A percentile compares a stretch with the other conserved stretches of the same genome.
These are phyloP conservation scores for Cerastis leucographa DNA, from an alignment of 2,888 invertebrate species.

Conservation along the genomic window DNA sequence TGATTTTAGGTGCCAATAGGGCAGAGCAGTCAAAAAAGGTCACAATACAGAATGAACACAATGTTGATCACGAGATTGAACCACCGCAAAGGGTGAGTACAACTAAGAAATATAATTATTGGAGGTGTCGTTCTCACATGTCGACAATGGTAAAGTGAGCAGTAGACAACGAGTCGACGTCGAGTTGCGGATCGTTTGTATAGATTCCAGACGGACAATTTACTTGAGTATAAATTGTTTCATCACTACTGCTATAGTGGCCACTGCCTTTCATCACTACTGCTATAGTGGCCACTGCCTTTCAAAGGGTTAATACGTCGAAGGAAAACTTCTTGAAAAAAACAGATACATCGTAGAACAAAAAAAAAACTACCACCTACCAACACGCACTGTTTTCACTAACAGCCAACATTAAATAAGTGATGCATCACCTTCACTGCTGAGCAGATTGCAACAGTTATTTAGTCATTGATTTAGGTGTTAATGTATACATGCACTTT, in stretches of 20 bases:
- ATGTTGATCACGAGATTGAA: slow-evolving; percentile 15
- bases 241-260: no score
- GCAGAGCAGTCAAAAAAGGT: slow-evolving; percentile 63
- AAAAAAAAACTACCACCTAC: not conserved
- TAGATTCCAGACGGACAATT: not conserved
- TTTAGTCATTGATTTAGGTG: no score
- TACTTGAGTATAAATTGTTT: not conserved
- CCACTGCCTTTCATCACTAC: not conserved
- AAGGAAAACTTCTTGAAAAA: not conserved
- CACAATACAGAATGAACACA: slow-evolving; percentile 49
- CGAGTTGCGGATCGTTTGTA: not conserved
- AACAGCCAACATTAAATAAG: no score
- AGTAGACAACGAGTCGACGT: not conserved
- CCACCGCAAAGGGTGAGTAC: slow-evolving; percentile 35
- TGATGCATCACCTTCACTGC: not conserved
- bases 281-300: no score
- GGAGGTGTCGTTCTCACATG: no score
- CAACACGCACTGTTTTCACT: not conserved
- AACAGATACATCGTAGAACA: not conserved
- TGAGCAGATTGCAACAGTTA: not conserved
- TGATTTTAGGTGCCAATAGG: slow-evolving; percentile 55
- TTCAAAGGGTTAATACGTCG: no score
- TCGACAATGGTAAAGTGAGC: not conserved
- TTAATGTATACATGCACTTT: no score
- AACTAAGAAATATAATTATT: not conserved